These are phyloP conservation scores for Bombus sylvicola DNA, from an alignment of 1,140 invertebrate genomes.

Conservation along the genomic window DNA sequence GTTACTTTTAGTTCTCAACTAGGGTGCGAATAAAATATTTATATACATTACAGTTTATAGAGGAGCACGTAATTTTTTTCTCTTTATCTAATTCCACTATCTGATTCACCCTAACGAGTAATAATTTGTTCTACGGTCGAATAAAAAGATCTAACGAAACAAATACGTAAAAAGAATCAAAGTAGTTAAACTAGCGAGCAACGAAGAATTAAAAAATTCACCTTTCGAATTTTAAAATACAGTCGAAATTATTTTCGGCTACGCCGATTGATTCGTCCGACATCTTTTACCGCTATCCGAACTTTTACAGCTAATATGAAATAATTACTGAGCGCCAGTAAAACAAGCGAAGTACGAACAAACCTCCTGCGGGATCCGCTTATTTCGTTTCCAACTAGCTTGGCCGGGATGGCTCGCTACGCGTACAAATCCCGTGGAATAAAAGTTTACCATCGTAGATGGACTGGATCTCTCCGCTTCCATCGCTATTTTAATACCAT, in stretches of 20 bases:
- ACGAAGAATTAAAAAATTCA: neutral
- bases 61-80: too few species aligned
- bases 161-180: neutral
- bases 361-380: slow-evolving; percentile 57
- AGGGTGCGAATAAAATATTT: too few species aligned
- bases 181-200: neutral
- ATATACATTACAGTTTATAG: too few species aligned
- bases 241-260: neutral
- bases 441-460: slow-evolving; percentile 61
- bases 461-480: neutral
- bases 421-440: slow-evolving; percentile 58
- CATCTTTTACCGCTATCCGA: neutral
- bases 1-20: too few species aligned
- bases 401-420: slow-evolving; percentile 1
- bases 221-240: neutral
- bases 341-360: slow-evolving; percentile 76
- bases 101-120: too few species aligned
- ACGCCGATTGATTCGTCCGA: neutral
- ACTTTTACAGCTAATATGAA: slow-evolving; percentile 71
- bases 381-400: slow-evolving; percentile 41
- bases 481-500: slow-evolving; percentile 35
- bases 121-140: neutral
- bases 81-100: too few species aligned
- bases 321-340: slow-evolving; percentile 74
- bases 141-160: too few species aligned